Base-by-base conservation (phyloP, 1,140 invertebrate species). In the Heliconius himera region DNA sequence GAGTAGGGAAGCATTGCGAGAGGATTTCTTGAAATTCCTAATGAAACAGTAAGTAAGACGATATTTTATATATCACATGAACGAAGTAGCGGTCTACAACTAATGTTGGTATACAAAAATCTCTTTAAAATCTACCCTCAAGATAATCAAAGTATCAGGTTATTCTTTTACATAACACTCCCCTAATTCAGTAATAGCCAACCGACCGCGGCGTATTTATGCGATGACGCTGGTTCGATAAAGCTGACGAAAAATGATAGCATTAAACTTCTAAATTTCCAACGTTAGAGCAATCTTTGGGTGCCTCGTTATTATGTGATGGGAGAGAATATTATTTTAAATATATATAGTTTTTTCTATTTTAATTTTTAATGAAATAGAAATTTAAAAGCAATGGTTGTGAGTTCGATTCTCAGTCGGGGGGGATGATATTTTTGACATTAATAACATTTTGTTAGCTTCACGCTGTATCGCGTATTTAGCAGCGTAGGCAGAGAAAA, bases 181-280 rank as follows among this genome's bases (percentile, higher is more conserved):
- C 33, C 70, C 33, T 72, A 72, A 72, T 41, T 66, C 60, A 66
- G 60, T 66, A 66, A 66, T 29, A 66, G 51, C 56, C 38, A 36
- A 71, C 56, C 41, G 46, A 72, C 46, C 70, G 70, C 38, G 70
- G 56, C 46, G 75, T 82, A 82, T 85, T 84, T 86, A 88, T 87
- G 88, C 88, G 85, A 90, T 85, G 76, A 82, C 83, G 73, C 81
- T 83, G 82, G 75, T 82, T 86, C 89, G 87, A 89, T 88, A 90
- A 87, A 87, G 80, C 85, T 86, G 84, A 87, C 84, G 89, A 88
- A 87, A 88, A 89, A 90, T 88, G 85, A 88, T 82, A 83, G 85
- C 85, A 88, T 89, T 90, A 85, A 86, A 86, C 82, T 80, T 82
- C 80, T 81, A 83, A 87, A 86, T 90, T 88, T 80, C 71, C 70